Percentiles rank a stretch among this genome's conserved stretches.
These are phyloP conservation scores for Ellobius talpinus DNA, from an alignment of 2,113 vertebrate genomes.

Conservation along the genomic window DNA sequence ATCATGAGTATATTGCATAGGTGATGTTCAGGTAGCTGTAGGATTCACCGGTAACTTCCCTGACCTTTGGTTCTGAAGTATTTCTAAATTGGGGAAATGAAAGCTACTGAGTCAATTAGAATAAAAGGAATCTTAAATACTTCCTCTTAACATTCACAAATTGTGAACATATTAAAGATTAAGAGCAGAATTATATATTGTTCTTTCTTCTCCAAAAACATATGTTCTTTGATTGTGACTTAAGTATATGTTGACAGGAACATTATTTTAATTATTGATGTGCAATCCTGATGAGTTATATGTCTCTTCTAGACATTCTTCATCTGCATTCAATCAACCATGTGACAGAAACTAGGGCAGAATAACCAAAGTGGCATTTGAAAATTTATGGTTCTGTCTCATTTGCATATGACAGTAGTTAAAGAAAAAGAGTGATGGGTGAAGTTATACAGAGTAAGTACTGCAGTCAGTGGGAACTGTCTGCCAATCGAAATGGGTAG, in stretches of 20 bases:
- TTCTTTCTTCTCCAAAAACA: constrained; percentile 35
- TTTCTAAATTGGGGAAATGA: constrained; percentile 65
- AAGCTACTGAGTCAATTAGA: constrained; percentile 64
- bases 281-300: constrained; percentile 18
- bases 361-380: constrained; percentile 45
- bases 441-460: not conserved
- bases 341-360: constrained; percentile 42
- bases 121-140: constrained; percentile 15
- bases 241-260: constrained; percentile 53
- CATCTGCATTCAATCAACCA: constrained; percentile 43
- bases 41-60: constrained; percentile 26
- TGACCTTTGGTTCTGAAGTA: not conserved
- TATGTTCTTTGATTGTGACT: constrained; percentile 27
- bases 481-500: not conserved
- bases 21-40: not conserved
- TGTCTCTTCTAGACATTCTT: constrained; percentile 10
- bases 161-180: constrained; percentile 12
- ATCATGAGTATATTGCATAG: not conserved
- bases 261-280: constrained; percentile 71
- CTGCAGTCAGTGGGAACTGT: not conserved
- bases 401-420: constrained; percentile 61
- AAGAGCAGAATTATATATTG: constrained; percentile 40
- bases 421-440: not conserved
- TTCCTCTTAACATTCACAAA: constrained; percentile 56
- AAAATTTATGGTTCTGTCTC: constrained; percentile 53